Conservation (phyloP, 2,888 invertebrate species). For the Helicoverpa assulta region DNA sequence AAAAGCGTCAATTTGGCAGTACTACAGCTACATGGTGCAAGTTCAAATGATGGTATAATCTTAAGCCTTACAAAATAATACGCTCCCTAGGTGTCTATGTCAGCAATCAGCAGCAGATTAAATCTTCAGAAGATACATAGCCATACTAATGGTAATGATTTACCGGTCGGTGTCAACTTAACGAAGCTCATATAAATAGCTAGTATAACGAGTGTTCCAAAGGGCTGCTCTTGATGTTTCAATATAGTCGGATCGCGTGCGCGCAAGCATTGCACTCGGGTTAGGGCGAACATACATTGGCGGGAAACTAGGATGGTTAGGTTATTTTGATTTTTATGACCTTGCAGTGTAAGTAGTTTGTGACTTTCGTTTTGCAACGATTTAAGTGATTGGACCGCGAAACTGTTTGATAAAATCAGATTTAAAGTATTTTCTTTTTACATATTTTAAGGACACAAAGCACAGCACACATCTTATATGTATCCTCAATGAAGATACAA, state of each 20-base stretch:
- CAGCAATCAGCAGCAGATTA: constrained; percentile 22
- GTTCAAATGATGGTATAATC: too few relatives aligned
- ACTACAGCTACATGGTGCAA: too few relatives aligned
- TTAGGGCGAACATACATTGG: constrained; percentile 36
- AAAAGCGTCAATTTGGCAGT: too few relatives aligned
- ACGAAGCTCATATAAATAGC: constrained; percentile 58
- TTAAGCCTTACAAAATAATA: too few relatives aligned
- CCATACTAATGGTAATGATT: constrained; percentile 24
- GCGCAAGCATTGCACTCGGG: constrained; percentile 66
- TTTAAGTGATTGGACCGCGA: too few relatives aligned
- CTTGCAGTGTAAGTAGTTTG: too few relatives aligned
- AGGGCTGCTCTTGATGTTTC: constrained; percentile 73
- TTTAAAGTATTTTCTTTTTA: too few relatives aligned
- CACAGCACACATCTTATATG: too few relatives aligned
- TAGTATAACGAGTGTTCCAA: constrained; percentile 65
- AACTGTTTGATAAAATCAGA: too few relatives aligned
- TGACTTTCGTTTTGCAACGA: neutral
- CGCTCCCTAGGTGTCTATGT: neutral
- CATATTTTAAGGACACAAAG: neutral
- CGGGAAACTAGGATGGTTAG: neutral
- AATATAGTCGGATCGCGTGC: constrained; percentile 78
- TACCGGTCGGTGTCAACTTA: constrained; percentile 41
- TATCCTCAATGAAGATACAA: too few relatives aligned
- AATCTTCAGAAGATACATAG: constrained; percentile 18
- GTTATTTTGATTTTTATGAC: neutral